Conservation (phyloP, 2,113 vertebrate species). For the Dasyurus viverrinus region DNA sequence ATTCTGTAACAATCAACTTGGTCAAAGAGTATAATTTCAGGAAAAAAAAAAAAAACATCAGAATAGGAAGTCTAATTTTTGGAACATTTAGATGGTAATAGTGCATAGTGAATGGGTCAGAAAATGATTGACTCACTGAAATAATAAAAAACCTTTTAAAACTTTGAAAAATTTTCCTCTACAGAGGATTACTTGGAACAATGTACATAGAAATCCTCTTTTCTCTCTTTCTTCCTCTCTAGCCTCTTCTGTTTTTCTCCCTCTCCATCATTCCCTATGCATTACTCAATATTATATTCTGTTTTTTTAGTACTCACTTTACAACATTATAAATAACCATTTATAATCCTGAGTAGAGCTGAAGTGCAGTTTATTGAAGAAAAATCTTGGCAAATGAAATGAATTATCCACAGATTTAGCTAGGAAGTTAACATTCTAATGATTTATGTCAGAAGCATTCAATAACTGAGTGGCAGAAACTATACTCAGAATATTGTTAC, state of each 20-base stretch:
- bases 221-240: too few relatives aligned
- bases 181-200: too few relatives aligned
- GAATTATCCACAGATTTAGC: background rate
- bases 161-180: background rate
- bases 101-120: background rate
- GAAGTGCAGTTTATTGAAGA: background rate
- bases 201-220: too few relatives aligned
- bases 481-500: background rate
- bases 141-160: background rate
- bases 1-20: background rate
- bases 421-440: slow-evolving; percentile 39
- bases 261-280: background rate
- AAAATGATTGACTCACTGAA: background rate
- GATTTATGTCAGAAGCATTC: slow-evolving; percentile 46
- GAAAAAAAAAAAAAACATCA: background rate
- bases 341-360: background rate
- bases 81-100: background rate
- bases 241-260: too few relatives aligned
- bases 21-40: background rate
- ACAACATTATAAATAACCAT: background rate
- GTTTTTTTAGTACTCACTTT: background rate
- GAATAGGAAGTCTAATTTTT: background rate
- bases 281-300: background rate
- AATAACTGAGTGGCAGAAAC: slow-evolving; percentile 32
- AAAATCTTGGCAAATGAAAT: slow-evolving; percentile 16